phyloP scores from a whole-genome alignment of 2,113 vertebrate genomes.

The Trogon melanurus region DNA sequence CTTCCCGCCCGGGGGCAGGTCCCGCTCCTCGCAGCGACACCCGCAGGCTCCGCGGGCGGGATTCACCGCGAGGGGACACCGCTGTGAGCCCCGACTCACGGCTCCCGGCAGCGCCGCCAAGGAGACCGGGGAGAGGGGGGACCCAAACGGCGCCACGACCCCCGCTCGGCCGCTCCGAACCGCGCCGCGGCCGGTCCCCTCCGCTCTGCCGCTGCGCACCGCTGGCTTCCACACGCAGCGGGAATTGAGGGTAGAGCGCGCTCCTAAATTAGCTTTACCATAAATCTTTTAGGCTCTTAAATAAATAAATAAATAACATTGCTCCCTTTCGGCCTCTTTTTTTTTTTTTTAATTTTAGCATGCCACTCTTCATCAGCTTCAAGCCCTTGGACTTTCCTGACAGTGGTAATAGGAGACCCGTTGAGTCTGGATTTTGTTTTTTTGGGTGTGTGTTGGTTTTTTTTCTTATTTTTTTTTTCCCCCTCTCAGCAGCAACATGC shows the following conservation, averaged over 20 bases:
- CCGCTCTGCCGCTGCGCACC: background rate
- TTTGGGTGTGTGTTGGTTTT: background rate
- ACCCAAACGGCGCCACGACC: background rate
- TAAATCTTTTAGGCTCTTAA: slow-evolving; percentile 31
- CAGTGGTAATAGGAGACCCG: background rate
- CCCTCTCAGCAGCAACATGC: background rate
- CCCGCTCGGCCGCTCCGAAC: background rate
- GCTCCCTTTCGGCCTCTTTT: background rate
- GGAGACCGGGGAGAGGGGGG: background rate
- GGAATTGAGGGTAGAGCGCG: background rate
- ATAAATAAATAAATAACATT: slow-evolving; percentile 27
- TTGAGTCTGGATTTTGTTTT: background rate
- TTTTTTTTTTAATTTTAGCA: background rate
- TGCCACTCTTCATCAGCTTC: background rate
- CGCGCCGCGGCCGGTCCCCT: background rate
- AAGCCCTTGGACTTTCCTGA: background rate
- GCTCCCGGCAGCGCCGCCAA: slow-evolving; percentile 67
- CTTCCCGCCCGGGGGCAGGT: too few species aligned
- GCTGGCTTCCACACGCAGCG: background rate
- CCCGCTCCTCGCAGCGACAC: too few species aligned
- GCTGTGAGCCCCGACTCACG: slow-evolving; percentile 67
- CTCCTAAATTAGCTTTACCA: slow-evolving; percentile 34
- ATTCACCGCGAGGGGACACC: slow-evolving; percentile 61
- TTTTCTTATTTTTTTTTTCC: too few species aligned
- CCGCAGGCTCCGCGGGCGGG: background rate